A percentile compares a stretch with the other conserved stretches of the same genome.
Evolutionary conservation across 30 jellyfish, hydroid and myxozoan species (phyloP).

Genomic region (Hydractinia symbiolongicarpus): DNA sequence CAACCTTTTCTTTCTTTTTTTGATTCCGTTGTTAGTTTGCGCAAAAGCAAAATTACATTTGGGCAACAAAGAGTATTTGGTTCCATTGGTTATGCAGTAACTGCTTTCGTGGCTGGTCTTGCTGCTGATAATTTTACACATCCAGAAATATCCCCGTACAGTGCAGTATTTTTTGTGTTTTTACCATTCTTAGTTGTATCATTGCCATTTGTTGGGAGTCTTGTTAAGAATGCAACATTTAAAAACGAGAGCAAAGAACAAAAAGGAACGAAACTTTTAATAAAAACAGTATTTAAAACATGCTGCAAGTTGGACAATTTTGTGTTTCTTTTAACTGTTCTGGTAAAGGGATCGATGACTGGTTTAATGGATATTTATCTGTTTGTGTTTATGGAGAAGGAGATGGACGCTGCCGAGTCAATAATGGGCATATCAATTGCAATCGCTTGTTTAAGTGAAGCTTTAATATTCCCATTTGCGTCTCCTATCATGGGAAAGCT

Average conservation of each 20-base stretch:
- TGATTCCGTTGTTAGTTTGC: too few species aligned
- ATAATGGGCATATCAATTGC: slow-evolving; percentile 60
- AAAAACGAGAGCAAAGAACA: too few species aligned
- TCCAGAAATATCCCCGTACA: neutral
- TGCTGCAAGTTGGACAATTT: neutral
- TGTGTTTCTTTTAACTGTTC: slow-evolving; percentile 44
- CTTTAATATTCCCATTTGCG: slow-evolving; percentile 57
- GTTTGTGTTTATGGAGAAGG: slow-evolving; percentile 44
- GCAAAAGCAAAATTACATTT: too few species aligned
- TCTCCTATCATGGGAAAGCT: slow-evolving; percentile 29
- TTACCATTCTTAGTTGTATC: too few species aligned
- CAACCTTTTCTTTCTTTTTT: too few species aligned
- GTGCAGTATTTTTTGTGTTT: too few species aligned
- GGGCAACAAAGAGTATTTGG: slow-evolving; percentile 23
- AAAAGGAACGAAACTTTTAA: too few species aligned
- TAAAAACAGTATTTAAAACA: neutral
- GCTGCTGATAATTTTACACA: slow-evolving; percentile 23
- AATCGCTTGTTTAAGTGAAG: slow-evolving; percentile 58
- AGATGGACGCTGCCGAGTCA: slow-evolving; percentile 32
- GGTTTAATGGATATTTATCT: slow-evolving; percentile 52
- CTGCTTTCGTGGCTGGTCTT: slow-evolving; percentile 50
- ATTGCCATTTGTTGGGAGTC: too few species aligned
- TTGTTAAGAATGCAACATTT: too few species aligned
- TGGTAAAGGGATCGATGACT: slow-evolving; percentile 56
- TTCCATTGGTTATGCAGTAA: slow-evolving; percentile 65